phyloP scores from a whole-genome alignment of 2,797 vertebrate genomes.

The Sebastes goodei region DNA sequence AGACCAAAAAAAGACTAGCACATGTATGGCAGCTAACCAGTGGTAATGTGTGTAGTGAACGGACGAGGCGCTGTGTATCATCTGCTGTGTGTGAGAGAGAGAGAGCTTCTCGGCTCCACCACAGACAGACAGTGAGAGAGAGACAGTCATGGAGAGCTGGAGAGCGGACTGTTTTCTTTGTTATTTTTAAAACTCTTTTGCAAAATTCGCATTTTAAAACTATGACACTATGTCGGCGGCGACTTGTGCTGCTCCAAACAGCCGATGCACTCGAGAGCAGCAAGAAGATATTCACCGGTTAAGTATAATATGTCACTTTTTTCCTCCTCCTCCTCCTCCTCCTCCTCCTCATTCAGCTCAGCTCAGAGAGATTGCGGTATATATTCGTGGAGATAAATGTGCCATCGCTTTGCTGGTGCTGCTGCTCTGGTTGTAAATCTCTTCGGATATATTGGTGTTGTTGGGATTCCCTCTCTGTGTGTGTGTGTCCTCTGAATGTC shows the following conservation, averaged over 20 bases:
- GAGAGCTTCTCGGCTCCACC: conserved; percentile 54
- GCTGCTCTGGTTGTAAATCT: conserved; percentile 52
- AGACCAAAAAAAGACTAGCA: neutral
- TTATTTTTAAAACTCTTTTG: conserved; percentile 82
- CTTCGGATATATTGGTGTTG: conserved; percentile 23
- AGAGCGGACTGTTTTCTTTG: conserved; percentile 84
- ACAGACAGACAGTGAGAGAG: conserved; percentile 76
- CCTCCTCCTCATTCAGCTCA: conserved; percentile 35
- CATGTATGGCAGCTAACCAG: conserved; percentile 21
- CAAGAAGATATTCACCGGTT: conserved; percentile 78
- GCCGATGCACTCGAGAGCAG: conserved; percentile 78
- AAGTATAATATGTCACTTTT: conserved; percentile 82
- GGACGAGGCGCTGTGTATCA: conserved; percentile 82
- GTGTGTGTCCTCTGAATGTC: conserved; percentile 29
- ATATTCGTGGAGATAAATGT: conserved; percentile 71
- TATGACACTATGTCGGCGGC: conserved; percentile 72
- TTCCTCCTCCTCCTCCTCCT: conserved; percentile 29
- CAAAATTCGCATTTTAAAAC: conserved; percentile 54
- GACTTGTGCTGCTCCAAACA: conserved; percentile 63
- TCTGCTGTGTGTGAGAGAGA: conserved; percentile 12
- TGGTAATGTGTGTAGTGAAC: conserved; percentile 78
- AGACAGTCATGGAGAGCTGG: conserved; percentile 84
- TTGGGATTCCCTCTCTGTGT: conserved; percentile 39
- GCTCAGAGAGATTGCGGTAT: conserved; percentile 77
- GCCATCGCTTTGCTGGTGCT: conserved; percentile 68